Conservation (phyloP, 2,888 invertebrate genomes). For the Podotricha telesiphe region DNA sequence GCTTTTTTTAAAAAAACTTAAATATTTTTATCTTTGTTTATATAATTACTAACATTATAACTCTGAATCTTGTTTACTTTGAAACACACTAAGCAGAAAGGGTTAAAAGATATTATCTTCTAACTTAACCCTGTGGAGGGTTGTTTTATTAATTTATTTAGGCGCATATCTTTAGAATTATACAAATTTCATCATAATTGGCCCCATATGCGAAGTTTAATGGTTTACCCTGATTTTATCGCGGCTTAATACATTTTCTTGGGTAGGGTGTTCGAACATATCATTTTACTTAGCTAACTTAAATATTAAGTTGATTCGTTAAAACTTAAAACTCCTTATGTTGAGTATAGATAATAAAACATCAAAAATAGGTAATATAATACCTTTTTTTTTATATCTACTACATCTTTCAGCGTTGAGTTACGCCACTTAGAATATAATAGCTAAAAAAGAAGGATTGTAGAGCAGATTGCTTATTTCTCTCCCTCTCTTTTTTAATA, state of each 20-base stretch:
- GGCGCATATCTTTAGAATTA: constrained; percentile 69
- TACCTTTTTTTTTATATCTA: no score
- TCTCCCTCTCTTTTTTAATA: background rate
- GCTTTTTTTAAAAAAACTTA: no score
- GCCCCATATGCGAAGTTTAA: constrained; percentile 80
- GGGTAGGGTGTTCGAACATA: constrained; percentile 37
- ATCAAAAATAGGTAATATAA: no score
- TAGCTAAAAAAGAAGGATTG: no score
- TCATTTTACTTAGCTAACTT: constrained; percentile 31
- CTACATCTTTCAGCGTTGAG: no score
- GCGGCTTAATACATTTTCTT: constrained; percentile 69
- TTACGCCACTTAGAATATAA: no score
- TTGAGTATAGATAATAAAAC: no score
- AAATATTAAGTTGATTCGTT: background rate
- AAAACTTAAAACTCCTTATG: background rate
- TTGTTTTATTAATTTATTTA: constrained; percentile 82
- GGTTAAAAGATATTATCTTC: constrained; percentile 71
- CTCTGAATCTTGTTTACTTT: constrained; percentile 12
- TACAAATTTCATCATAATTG: constrained; percentile 73
- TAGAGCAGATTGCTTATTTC: background rate
- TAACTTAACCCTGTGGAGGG: constrained; percentile 72
- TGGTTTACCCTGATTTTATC: constrained; percentile 72
- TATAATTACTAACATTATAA: background rate
- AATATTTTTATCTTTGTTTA: background rate
- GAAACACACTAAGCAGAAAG: constrained; percentile 48